Base-by-base conservation (phyloP, 2,888 invertebrate species). In the Pristionchus mayeri region DNA sequence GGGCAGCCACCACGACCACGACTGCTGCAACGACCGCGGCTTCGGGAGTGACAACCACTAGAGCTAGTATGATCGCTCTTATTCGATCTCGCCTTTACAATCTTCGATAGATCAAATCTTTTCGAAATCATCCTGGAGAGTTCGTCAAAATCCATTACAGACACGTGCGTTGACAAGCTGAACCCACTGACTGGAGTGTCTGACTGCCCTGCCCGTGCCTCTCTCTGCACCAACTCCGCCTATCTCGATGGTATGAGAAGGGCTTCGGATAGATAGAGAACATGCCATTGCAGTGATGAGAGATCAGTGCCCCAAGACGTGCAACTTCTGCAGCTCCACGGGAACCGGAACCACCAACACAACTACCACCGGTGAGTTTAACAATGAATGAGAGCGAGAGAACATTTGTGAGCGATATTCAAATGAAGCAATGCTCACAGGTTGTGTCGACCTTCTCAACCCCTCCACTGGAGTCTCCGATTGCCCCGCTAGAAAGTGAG, bases 131-230 rank as follows among this genome's bases (percentile, higher is more conserved):
- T n/a, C n/a, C n/a, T n/a, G n/a, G n/a, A n/a, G n/a, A n/a, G n/a
- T n/a, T n/a, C n/a, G n/a, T n/a, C n/a, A n/a, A n/a, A n/a, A n/a
- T n/a, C n/a, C n/a, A n/a, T n/a, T n/a, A n/a, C n/a, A n/a, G n/a
- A n/a, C n/a, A n/a, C n/a, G n/a, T 48, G 50, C 48, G 76, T 48
- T 1, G 76, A 76, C 76, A 76, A 54, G 52, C 30, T 54, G 54
- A 80, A 80, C 24, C 80, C 80, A 18, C 80, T 80, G 1, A 80
- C 80, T 48, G 80, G 80, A 34, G 57, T 57, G 6, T 80, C 80
- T 37, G 80, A 80, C 27, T 80, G 80, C 54, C 54, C 80, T n/a
- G 34, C 57, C 24, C 80, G 80, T 18, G 50, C 79, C 11, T n/a
- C 37, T 79, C 79, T 79, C 30, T 79, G 79, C 79, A 79, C 50